phyloP scores from a whole-genome alignment of 2,888 invertebrate genomes.

The Calliopum simillimum region DNA sequence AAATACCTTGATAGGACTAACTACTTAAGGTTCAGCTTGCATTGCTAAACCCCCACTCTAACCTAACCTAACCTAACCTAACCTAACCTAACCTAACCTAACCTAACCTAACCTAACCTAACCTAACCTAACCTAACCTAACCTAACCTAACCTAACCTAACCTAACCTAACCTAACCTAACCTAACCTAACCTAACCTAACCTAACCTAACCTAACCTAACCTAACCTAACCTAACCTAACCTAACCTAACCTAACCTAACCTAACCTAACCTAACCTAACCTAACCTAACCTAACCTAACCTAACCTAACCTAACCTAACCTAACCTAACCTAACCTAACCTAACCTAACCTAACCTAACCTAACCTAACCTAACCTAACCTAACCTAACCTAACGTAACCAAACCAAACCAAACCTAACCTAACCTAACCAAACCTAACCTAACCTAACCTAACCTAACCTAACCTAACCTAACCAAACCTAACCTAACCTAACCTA shows the following conservation, averaged over 20 bases:
- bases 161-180: slow-evolving; percentile 15
- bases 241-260: slow-evolving; percentile 23
- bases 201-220: slow-evolving; percentile 11
- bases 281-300: slow-evolving; percentile 14
- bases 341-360: slow-evolving; percentile 5
- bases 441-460: neutral
- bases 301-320: slow-evolving; percentile 13
- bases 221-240: slow-evolving; percentile 15
- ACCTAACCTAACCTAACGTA: neutral
- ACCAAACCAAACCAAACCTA: neutral
- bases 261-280: slow-evolving; percentile 15
- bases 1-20: no score
- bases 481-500: slow-evolving; percentile 6
- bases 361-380: slow-evolving; percentile 16
- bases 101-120: no score
- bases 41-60: no score
- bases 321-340: slow-evolving; percentile 19
- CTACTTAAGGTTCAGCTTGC: no score
- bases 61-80: no score
- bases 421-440: neutral
- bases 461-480: neutral
- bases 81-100: no score
- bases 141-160: no score
- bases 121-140: no score
- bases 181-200: neutral